Evolutionary conservation across 2,797 vertebrate species (phyloP).

Genomic region (Acomys russatus): DNA sequence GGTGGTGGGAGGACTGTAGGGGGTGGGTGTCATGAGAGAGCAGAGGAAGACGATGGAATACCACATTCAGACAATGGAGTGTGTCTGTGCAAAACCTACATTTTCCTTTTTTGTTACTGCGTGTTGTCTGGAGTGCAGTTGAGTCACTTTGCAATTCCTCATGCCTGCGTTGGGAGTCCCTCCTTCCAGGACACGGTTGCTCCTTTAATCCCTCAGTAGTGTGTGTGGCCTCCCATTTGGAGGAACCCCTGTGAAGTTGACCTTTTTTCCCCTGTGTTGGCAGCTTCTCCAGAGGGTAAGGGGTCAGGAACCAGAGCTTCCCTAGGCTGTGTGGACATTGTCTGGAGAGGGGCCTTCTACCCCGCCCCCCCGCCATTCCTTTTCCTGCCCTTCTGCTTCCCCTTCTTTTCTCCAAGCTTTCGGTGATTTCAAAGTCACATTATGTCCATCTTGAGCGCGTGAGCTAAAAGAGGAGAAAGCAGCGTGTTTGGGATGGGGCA

Average conservation of each 20-base stretch:
- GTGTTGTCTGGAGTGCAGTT: not conserved
- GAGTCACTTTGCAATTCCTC: not conserved
- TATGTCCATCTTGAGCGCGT: constrained; percentile 50
- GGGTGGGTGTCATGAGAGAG: not conserved
- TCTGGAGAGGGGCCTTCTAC: constrained; percentile 65
- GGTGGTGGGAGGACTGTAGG: not conserved
- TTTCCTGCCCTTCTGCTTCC: constrained; percentile 73
- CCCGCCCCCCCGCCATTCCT: constrained; percentile 76
- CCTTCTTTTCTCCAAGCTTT: constrained; percentile 77
- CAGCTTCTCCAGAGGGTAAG: constrained; percentile 70
- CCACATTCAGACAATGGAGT: too few species aligned
- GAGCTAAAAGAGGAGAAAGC: constrained; percentile 13
- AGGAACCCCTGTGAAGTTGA: constrained; percentile 80
- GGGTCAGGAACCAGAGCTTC: constrained; percentile 84
- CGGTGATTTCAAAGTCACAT: constrained; percentile 67
- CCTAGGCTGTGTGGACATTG: constrained; percentile 70
- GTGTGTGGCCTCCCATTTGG: not conserved
- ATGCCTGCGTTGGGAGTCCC: constrained; percentile 19
- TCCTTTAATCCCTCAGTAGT: not conserved
- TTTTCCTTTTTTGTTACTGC: not conserved
- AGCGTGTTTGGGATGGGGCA: not conserved
- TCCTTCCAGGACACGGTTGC: not conserved
- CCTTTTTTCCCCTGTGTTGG: constrained; percentile 81
- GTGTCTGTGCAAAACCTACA: not conserved
- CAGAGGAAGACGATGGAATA: not conserved